Evolutionary conservation across 2,888 invertebrate genomes (phyloP).

Genomic region (Octonoba sinensis): DNA sequence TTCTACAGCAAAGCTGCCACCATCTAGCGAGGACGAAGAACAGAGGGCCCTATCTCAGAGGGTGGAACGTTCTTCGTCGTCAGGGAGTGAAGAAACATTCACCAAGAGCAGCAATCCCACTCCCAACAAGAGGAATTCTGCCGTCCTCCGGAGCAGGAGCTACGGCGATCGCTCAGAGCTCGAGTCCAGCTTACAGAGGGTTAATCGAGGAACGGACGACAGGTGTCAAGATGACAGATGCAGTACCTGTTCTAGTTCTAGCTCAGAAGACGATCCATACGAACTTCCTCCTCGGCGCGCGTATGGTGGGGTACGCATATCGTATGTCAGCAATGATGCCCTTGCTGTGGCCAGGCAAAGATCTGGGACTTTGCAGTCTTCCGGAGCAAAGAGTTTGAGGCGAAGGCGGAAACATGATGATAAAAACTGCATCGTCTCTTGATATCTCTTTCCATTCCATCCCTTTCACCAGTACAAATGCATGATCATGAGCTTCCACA

Average conservation of each 20-base stretch:
- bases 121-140: slow-evolving; percentile 48
- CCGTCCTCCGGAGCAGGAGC: slow-evolving; percentile 66
- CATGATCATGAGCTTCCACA: slow-evolving; percentile 28
- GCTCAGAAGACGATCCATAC: slow-evolving; percentile 80
- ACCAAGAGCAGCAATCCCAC: not conserved
- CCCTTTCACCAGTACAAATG: slow-evolving; percentile 42
- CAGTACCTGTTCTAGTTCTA: slow-evolving; percentile 85
- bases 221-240: slow-evolving; percentile 78
- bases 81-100: slow-evolving; percentile 45
- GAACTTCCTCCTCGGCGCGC: slow-evolving; percentile 83
- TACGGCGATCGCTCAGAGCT: slow-evolving; percentile 66
- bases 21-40: slow-evolving; percentile 52
- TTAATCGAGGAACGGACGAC: slow-evolving; percentile 9
- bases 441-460: slow-evolving; percentile 71
- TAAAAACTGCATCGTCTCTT: slow-evolving; percentile 89
- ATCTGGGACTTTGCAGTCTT: slow-evolving; percentile 65
- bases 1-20: slow-evolving; percentile 44
- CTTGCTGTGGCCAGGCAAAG: slow-evolving; percentile 75
- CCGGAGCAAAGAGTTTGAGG: slow-evolving; percentile 61
- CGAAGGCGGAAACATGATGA: slow-evolving; percentile 73
- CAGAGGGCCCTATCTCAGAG: slow-evolving; percentile 43
- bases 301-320: slow-evolving; percentile 85
- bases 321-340: slow-evolving; percentile 93
- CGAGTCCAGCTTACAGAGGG: slow-evolving; percentile 48
- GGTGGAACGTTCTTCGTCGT: slow-evolving; percentile 46